These are phyloP conservation scores for Sphaerodactylus townsendi DNA, from an alignment of 2,113 vertebrate genomes.

Conservation along the genomic window DNA sequence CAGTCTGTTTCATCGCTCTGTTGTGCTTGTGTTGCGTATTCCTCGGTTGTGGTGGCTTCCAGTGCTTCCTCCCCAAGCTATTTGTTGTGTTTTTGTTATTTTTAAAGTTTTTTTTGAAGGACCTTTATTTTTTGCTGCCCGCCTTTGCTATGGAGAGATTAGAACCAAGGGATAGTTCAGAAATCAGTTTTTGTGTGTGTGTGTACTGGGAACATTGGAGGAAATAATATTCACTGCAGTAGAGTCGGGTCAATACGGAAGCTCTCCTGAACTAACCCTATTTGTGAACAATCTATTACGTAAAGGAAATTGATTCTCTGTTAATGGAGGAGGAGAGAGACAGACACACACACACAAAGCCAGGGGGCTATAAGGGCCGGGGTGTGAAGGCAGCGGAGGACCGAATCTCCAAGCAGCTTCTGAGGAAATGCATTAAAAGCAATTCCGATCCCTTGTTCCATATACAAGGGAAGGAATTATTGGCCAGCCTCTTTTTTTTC, in stretches of 20 bases:
- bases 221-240: neutral
- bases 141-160: neutral
- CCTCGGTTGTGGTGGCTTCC: neutral
- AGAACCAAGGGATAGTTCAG: neutral
- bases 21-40: conserved; percentile 32
- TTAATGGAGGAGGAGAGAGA: neutral
- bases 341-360: neutral
- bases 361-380: neutral
- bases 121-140: neutral
- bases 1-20: conserved; percentile 27
- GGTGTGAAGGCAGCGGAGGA: neutral
- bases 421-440: neutral
- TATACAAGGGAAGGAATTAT: conserved; percentile 9
- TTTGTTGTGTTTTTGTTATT: neutral
- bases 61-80: neutral
- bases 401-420: rapidly evolving
- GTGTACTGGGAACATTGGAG: neutral
- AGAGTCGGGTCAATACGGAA: neutral
- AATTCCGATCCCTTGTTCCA: neutral
- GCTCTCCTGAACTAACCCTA: neutral
- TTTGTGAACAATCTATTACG: neutral
- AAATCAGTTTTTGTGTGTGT: neutral
- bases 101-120: neutral
- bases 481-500: neutral
- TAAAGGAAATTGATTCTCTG: conserved; percentile 13